A percentile compares a stretch with the other conserved stretches of the same genome.
phyloP scores from a whole-genome alignment of 2,797 vertebrate species.

The Threskiornis aethiopicus region DNA sequence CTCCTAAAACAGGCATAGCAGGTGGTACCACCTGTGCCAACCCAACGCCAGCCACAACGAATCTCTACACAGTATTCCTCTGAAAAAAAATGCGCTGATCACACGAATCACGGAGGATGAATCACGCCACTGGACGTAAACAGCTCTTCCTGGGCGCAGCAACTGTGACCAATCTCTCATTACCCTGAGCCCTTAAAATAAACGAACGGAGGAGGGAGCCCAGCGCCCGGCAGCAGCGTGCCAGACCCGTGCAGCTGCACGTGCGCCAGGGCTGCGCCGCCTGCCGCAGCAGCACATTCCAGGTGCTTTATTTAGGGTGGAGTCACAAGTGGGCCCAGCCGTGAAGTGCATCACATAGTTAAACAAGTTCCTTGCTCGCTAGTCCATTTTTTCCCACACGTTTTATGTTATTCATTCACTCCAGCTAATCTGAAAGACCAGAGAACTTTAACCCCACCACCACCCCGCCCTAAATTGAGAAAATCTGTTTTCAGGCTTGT shows the following conservation, averaged over 20 bases:
- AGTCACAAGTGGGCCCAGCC: neutral
- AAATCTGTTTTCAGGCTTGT: slow-evolving; percentile 34
- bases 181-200: slow-evolving; percentile 31
- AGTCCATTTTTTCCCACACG: neutral
- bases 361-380: neutral
- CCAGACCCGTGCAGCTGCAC: neutral
- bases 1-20: slow-evolving; percentile 16
- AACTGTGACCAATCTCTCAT: slow-evolving; percentile 56
- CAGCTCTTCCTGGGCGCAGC: slow-evolving; percentile 2
- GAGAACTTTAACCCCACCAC: neutral
- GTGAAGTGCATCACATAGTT: neutral
- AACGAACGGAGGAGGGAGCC: neutral
- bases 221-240: neutral
- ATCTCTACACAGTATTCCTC: neutral
- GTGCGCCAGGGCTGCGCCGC: neutral
- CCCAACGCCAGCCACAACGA: neutral
- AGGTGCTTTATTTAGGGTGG: slow-evolving; percentile 7
- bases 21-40: slow-evolving; percentile 47
- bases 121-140: neutral
- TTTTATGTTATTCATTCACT: slow-evolving; percentile 31
- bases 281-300: slow-evolving; percentile 35
- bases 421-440: neutral
- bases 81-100: neutral
- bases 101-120: neutral
- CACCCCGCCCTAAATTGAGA: neutral